Base-by-base conservation (phyloP, 2,888 invertebrate genomes). In the Iselma pallidipennis region DNA sequence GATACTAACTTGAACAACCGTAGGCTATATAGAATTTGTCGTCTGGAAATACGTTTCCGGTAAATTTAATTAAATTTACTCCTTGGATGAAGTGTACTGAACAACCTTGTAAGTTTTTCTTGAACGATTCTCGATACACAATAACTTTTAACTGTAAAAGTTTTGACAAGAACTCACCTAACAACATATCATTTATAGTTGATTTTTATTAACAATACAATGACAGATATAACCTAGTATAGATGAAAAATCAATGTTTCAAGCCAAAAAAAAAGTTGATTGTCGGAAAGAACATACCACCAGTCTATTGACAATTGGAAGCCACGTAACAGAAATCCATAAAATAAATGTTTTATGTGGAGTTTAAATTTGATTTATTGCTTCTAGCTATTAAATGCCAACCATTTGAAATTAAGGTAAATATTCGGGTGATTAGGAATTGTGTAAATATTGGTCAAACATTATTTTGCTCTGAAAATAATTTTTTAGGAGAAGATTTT, bases 271-370 rank as follows among this genome's bases (percentile, higher is more conserved):
- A 61, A 29, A 63, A 69, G 57, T 77, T 77, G 31, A 68, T 53
- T 29, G 63, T 31, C 14, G 75, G 71, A 55, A 62, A 66, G 10
- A 66, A 58, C 65, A 70, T 65, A 31, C 59, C 60, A n/a, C 68
- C 75, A n/a, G 75, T 64, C 68, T 79, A 83, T 4, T 70, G 79
- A 63, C 84, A 84, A 1, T 83, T 83, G 1, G 80, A 72, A 1
- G 83, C 72, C 25, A 84, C 81, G 81, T 83, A 83, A 63, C 82
- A 66, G 79, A 83, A 83, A 45, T 82, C 82, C 33, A 84, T 73
- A 14, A 81, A 77, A 66, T 83, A 74, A 52, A 84, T 78, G 9
- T 83, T 84, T 54, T 83, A 82, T 19, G 84, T 71, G 67, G 84
- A 84, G 49, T 81, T 78, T 28, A 84, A 63, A 0, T 82, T 68